Percentiles rank a stretch among this genome's conserved stretches.
Evolutionary conservation across 64 coral and sea anemone species (phyloP).

Genomic region (Acropora yongei): DNA sequence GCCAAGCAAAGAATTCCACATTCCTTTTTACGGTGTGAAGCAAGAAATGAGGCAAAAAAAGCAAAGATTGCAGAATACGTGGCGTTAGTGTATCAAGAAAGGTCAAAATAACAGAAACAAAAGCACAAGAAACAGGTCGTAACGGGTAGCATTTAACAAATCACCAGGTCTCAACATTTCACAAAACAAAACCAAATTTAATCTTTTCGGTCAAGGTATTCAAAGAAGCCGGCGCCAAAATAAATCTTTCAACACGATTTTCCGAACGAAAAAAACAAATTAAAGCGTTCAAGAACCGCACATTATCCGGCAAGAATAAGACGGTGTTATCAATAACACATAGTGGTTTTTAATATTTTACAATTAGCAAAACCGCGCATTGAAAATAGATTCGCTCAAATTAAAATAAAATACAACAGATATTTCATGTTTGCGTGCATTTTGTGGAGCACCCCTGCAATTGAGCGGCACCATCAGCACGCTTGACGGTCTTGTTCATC

Average conservation of each 20-base stretch:
- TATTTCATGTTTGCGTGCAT: not conserved
- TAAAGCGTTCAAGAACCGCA: too few relatives aligned
- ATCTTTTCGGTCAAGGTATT: not conserved
- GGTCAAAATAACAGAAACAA: conserved; percentile 50
- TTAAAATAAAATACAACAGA: not conserved
- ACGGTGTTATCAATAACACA: conserved; percentile 16
- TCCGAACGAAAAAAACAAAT: not conserved
- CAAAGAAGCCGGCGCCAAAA: not conserved
- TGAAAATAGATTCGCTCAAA: not conserved
- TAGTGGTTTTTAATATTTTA: conserved; percentile 39
- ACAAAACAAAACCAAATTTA: not conserved
- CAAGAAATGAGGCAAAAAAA: not conserved
- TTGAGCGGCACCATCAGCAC: not conserved
- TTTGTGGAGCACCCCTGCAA: not conserved
- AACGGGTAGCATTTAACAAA: conserved; percentile 42
- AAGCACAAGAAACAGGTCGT: conserved; percentile 37
- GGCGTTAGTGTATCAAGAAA: conserved; percentile 45
- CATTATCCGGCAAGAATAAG: not conserved
- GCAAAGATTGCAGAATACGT: conserved; percentile 53
- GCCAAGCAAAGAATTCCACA: not conserved
- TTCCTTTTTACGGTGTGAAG: not conserved
- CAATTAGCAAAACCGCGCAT: not conserved
- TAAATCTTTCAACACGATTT: not conserved
- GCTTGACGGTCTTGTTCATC: not conserved
- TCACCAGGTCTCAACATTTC: conserved; percentile 37